Conservation (phyloP, 2,888 invertebrate genomes). For the Odontocolon sp. region DNA sequence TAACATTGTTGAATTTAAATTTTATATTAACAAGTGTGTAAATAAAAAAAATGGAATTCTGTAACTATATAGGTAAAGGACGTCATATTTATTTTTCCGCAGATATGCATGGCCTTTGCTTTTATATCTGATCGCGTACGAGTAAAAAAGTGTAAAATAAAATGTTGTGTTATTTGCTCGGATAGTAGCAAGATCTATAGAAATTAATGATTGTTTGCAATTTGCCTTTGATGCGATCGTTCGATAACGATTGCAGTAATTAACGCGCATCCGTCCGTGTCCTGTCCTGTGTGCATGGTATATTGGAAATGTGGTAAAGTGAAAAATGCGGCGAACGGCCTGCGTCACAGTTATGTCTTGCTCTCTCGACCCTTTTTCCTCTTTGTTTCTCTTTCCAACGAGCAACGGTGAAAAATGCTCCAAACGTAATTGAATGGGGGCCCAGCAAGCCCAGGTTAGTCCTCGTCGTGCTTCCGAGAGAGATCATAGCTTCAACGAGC, state of each 20-base stretch:
- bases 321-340: constrained; percentile 57
- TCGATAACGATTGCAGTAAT: constrained; percentile 54
- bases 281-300: constrained; percentile 32
- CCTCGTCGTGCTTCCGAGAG: constrained; percentile 46
- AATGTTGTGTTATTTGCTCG: constrained; percentile 18
- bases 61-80: too few species aligned
- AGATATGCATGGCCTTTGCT: too few species aligned
- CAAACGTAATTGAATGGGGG: constrained; percentile 64
- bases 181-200: constrained; percentile 29
- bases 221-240: constrained; percentile 56
- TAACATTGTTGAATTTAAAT: too few species aligned
- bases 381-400: constrained; percentile 4
- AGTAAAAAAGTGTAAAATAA: not conserved
- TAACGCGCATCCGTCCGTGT: constrained; percentile 46
- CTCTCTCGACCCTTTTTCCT: constrained; percentile 22
- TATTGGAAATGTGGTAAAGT: constrained; percentile 61
- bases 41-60: too few species aligned
- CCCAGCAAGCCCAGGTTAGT: constrained; percentile 14
- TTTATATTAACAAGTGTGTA: too few species aligned
- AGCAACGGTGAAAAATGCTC: constrained; percentile 58
- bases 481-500: constrained; percentile 49
- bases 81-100: too few species aligned
- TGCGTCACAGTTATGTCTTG: constrained; percentile 55
- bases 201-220: constrained; percentile 58
- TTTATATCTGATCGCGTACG: not conserved